Conservation (phyloP, 2,797 vertebrate species). For the Oophaga sylvatica region DNA sequence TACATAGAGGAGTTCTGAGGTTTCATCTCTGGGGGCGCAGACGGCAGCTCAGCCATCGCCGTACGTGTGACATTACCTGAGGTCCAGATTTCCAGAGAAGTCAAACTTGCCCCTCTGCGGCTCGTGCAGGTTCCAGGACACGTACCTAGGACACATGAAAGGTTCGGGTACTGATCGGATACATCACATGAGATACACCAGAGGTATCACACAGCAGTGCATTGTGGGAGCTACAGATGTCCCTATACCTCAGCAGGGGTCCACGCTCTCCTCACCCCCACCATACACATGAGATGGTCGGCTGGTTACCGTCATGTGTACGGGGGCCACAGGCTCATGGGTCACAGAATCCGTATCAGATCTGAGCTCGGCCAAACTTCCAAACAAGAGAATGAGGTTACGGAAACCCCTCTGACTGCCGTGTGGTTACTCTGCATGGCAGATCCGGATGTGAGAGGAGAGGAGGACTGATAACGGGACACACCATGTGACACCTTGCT, state of each 20-base stretch:
- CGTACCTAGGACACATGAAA: constrained; percentile 74
- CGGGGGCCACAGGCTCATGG: too few relatives aligned
- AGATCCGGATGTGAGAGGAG: too few relatives aligned
- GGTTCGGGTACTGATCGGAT: not conserved
- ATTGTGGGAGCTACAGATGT: not conserved
- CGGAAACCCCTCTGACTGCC: too few relatives aligned
- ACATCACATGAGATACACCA: not conserved
- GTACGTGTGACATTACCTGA: constrained; percentile 77
- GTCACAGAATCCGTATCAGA: too few relatives aligned
- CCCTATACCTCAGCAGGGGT: too few relatives aligned
- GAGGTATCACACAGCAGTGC: not conserved
- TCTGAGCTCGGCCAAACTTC: too few relatives aligned
- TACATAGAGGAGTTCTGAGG: not conserved
- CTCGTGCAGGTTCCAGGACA: constrained; percentile 93
- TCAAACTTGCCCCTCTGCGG: constrained; percentile 81
- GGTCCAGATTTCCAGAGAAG: constrained; percentile 86
- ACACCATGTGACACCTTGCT: not conserved
- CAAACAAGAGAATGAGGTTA: too few relatives aligned
- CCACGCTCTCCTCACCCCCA: too few relatives aligned
- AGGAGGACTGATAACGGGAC: too few relatives aligned
- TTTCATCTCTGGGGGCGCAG: not conserved
- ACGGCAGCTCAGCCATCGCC: not conserved
- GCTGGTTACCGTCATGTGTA: too few relatives aligned
- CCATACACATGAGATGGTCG: too few relatives aligned
- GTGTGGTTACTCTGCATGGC: too few relatives aligned